Conservation (phyloP, 2,113 vertebrate genomes). For the Eublepharis macularius region DNA sequence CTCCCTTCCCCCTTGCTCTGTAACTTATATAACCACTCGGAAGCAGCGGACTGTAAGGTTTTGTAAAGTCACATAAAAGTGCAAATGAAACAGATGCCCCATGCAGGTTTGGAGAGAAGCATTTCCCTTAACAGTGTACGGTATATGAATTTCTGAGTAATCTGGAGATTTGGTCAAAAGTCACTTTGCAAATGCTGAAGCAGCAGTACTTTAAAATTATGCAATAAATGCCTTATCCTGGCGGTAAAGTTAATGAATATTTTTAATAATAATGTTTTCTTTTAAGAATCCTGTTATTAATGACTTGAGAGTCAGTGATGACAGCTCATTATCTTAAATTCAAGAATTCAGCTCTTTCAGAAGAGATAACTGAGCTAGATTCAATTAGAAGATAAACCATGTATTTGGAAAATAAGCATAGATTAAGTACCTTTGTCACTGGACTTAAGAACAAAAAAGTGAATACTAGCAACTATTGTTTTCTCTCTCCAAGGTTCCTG, state of each 20-base stretch:
- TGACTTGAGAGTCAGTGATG: not conserved
- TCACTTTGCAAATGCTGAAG: not conserved
- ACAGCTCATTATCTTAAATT: not conserved
- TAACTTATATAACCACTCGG: not conserved
- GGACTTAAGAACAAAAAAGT: not conserved
- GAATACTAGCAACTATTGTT: not conserved
- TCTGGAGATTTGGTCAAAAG: not conserved
- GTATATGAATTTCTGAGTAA: not conserved
- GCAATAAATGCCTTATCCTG: not conserved
- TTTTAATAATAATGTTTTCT: not conserved
- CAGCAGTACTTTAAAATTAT: not conserved
- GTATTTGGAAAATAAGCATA: not conserved
- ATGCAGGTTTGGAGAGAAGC: not conserved
- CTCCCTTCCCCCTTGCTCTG: not conserved
- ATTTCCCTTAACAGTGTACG: too few species aligned
- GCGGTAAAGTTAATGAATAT: not conserved
- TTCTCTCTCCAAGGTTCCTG: not conserved
- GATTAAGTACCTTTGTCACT: not conserved
- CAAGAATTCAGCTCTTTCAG: not conserved
- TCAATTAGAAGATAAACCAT: slow-evolving; percentile 3
- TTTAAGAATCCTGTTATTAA: not conserved
- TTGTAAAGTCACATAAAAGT: not conserved
- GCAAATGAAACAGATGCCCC: not conserved
- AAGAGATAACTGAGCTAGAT: not conserved
- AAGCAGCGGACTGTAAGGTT: not conserved